Conservation (phyloP, 2,113 vertebrate species). For the Actenoides lindsayi region DNA sequence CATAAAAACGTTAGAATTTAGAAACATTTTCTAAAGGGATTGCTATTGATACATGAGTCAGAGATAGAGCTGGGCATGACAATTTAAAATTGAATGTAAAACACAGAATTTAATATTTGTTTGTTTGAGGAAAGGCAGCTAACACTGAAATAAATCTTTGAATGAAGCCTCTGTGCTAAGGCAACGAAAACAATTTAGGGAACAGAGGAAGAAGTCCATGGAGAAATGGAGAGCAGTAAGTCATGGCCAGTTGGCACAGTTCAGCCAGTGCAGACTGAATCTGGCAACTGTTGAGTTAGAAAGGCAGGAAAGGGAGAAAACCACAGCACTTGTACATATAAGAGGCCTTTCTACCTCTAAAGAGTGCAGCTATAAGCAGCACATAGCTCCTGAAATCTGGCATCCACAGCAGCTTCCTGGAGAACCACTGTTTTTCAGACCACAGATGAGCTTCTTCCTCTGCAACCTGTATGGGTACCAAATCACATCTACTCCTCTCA, state of each 20-base stretch:
- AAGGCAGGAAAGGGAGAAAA: neutral
- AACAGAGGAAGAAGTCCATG: constrained; percentile 30
- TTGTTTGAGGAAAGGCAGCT: neutral
- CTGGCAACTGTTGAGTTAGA: neutral
- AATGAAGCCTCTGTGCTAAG: constrained; percentile 44
- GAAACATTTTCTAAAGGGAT: neutral
- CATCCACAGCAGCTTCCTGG: neutral
- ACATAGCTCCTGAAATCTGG: neutral
- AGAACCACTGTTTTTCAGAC: neutral
- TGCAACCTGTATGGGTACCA: neutral
- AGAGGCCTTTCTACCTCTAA: constrained; percentile 5
- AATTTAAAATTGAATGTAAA: neutral
- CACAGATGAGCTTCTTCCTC: neutral
- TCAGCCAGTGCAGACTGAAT: constrained; percentile 4
- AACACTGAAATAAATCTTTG: constrained; percentile 28
- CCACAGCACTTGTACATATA: neutral
- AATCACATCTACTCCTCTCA: neutral
- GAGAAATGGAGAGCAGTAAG: neutral
- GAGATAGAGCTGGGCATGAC: neutral
- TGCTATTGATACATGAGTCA: neutral
- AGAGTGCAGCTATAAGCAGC: neutral
- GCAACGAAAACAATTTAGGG: constrained; percentile 46
- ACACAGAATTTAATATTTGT: neutral
- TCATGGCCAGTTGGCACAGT: constrained; percentile 2
- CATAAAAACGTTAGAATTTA: neutral